Base-by-base conservation (phyloP, 1,140 invertebrate species). In the Ephestia elutella region DNA sequence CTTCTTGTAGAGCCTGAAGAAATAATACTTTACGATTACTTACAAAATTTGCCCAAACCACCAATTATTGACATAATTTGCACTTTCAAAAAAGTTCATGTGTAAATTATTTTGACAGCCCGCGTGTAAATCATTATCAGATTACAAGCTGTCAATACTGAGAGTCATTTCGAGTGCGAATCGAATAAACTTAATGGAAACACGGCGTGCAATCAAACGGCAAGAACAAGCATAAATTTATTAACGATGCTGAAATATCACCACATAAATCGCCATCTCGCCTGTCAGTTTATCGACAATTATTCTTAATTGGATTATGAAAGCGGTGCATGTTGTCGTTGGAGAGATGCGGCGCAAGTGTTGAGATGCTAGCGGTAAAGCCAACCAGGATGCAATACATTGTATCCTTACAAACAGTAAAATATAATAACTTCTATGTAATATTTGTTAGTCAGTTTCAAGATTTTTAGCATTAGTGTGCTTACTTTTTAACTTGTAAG, bases 281-380 rank as follows among this genome's bases (percentile, higher is more conserved):
- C 70, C 83, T 80, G 85, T 87, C 85, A 84, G 80, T 87, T 86
- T 85, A 84, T 82, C 85, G 85, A 87, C 82, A 82, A 87, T 87
- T 86, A 86, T 84, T 81, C 83, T 82, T 87, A 87, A 87, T 87
- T 87, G 85, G 85, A 86, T 86, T 87, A 87, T 84, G 82, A 85
- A 82, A 86, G 82, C 79, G 75, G 75, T 78, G 65, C 73, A 67
- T 63, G 75, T 58, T 78, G 70, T 65, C 59, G 65, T 25, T 60
- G 63, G 48, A 49, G 19, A 44, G 13, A 25, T 25, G 21, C 28
- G 57, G 59, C 20, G 55, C 65, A 55, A 62, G 68, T 58, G 56
- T 48, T 21, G 63, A 65, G 71, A 44, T 59, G 54, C 8, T 2
- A 60, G 71, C 67, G 66, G 19, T 15, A n/a, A 15, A 1, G 5